Evolutionary conservation across 2,888 invertebrate species (phyloP), one percentile per base, ranked within the genome.

Genomic region (Calameuta idolon): DNA sequence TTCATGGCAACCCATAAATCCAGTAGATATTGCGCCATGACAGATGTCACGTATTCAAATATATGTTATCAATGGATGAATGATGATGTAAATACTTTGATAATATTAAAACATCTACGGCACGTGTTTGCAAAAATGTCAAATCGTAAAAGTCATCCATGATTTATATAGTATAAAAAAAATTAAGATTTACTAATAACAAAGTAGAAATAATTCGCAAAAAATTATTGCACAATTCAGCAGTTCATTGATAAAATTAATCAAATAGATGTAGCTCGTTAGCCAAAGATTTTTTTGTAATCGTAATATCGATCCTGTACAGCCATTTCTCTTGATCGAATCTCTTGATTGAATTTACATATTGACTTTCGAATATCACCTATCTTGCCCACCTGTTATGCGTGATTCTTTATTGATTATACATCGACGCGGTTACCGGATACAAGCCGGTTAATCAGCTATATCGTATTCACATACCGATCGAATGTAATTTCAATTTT

Each of bases 311-410:
- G 31, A 55, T 73, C 68, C 12, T 74, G 71, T 71, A 31, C 31
- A 33, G 12, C 35, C 75, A 77, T 77, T 75, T 77, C 75, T 77
- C 75, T 75, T 34, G 23, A 33, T 15, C 35, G 30, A 68, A 55
- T 34, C n/a, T 37, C 55, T 34, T 34, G 33, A 31, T 69, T 12
- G 73, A n/a, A 77, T 77, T 77, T 77, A 69, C 77, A 77, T 77
- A 76, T 76, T 37, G 30, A 78, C 78, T 78, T 78, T 78, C 78
- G 76, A 78, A 78, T 78, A 73, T 73, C 73, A 34, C 33, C 71
- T 71, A 71, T 71, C 71, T 71, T 30, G 71, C 71, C 71, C 33
- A 71, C 71, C 71, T 71, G 73, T 78, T 76, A 75, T 55, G 69
- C 68, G 77, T 23, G 75, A 75, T 71, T 78, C 15, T 76, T 68